Conservation (phyloP, 1,140 invertebrate genomes). For the Papilio dardanus region DNA sequence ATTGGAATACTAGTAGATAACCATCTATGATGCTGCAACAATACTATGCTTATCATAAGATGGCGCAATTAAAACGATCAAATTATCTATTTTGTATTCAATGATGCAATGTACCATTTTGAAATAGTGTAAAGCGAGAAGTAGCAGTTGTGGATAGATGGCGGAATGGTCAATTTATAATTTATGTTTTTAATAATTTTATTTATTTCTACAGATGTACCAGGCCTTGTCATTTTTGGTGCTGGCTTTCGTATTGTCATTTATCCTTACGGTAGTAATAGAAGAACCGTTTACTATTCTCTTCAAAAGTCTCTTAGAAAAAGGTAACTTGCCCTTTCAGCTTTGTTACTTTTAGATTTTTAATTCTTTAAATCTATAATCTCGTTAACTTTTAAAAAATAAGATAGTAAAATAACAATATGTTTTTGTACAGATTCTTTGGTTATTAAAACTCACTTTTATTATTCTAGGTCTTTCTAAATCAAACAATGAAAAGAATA, state of each 20-base stretch:
- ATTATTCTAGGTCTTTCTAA: not conserved
- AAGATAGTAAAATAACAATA: not conserved
- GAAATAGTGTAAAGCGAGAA: not conserved
- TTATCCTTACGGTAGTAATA: conserved; percentile 17
- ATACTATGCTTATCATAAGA: not conserved
- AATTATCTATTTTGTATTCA: not conserved
- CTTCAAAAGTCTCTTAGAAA: conserved; percentile 20
- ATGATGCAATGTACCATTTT: not conserved
- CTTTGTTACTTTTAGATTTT: not conserved
- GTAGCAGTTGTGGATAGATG: not conserved
- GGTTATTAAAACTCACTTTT: not conserved
- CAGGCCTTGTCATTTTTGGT: conserved; percentile 6
- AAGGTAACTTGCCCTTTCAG: not conserved
- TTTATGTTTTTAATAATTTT: not conserved
- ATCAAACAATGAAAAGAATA: not conserved
- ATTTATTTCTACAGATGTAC: conserved; percentile 1
- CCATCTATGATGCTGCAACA: not conserved
- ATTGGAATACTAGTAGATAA: not conserved
- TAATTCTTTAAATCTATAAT: not conserved
- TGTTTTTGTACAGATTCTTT: not conserved
- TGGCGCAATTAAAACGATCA: not conserved
- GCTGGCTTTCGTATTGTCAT: conserved; percentile 12
- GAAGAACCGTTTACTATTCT: not conserved
- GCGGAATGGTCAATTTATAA: not conserved
- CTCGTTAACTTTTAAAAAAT: not conserved